phyloP scores from a whole-genome alignment of 2,797 vertebrate species.

The Eulemur mongoz region DNA sequence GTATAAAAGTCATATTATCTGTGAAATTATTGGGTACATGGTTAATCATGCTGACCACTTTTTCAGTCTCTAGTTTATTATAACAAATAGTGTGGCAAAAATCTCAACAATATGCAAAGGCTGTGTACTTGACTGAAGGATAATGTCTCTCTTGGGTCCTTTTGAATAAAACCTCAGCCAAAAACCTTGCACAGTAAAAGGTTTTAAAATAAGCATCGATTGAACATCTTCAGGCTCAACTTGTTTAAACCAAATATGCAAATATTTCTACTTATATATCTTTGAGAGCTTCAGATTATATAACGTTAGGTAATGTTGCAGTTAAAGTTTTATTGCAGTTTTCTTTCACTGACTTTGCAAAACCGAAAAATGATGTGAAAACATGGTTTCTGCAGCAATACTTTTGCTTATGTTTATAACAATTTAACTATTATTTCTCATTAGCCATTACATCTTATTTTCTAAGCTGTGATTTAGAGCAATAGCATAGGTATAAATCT shows the following conservation, averaged over 20 bases:
- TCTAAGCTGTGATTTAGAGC: slow-evolving; percentile 41
- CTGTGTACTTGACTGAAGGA: slow-evolving; percentile 57
- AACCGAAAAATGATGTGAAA: background rate
- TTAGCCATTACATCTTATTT: slow-evolving; percentile 2
- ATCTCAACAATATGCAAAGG: background rate
- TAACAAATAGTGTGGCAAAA: slow-evolving; percentile 40
- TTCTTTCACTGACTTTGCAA: background rate
- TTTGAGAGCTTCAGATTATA: background rate
- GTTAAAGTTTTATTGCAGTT: background rate
- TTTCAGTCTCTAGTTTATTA: slow-evolving; percentile 31
- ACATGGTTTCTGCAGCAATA: background rate
- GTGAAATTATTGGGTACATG: background rate
- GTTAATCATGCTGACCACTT: background rate
- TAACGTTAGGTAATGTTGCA: background rate
- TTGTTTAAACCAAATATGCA: slow-evolving; percentile 33
- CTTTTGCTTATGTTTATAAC: background rate
- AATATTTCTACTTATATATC: background rate
- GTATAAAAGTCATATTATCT: background rate
- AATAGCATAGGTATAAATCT: background rate
- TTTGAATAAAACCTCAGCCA: slow-evolving; percentile 57
- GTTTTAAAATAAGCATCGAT: slow-evolving; percentile 25
- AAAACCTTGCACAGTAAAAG: slow-evolving; percentile 17
- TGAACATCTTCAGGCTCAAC: background rate
- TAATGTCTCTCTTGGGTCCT: slow-evolving; percentile 53
- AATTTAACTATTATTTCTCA: slow-evolving; percentile 54